Conservation (phyloP, 1,140 invertebrate species). For the Lordiphosa stackelbergi region DNA sequence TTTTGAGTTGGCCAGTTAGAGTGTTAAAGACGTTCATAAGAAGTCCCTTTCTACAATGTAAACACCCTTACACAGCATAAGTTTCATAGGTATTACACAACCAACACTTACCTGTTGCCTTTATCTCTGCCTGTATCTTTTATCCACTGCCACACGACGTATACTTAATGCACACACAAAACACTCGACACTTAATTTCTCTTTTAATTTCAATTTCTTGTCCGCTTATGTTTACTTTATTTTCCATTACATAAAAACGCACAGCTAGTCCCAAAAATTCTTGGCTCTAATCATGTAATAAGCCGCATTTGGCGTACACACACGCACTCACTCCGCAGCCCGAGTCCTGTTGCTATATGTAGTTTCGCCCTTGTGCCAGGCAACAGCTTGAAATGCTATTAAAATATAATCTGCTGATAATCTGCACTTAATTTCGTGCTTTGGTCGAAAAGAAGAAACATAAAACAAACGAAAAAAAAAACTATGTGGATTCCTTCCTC, state of each 20-base stretch:
- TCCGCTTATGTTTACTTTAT: slow-evolving; percentile 51
- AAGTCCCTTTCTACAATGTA: too few relatives aligned
- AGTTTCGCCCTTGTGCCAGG: slow-evolving; percentile 36
- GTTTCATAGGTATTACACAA: neutral
- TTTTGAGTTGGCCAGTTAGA: too few relatives aligned
- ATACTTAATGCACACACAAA: slow-evolving; percentile 24
- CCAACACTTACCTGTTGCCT: slow-evolving; percentile 46
- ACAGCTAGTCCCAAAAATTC: slow-evolving; percentile 27
- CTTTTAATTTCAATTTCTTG: slow-evolving; percentile 66
- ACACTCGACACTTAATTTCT: slow-evolving; percentile 52
- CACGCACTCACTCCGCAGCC: slow-evolving; percentile 9
- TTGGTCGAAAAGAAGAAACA: slow-evolving; percentile 25
- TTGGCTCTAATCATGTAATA: slow-evolving; percentile 57
- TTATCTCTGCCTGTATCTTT: neutral
- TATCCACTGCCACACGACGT: slow-evolving; percentile 13
- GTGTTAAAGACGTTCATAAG: too few relatives aligned
- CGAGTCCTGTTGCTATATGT: slow-evolving; percentile 32
- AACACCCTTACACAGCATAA: too few relatives aligned
- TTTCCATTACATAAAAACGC: slow-evolving; percentile 8
- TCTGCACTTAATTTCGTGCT: slow-evolving; percentile 73
- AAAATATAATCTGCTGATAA: slow-evolving; percentile 75
- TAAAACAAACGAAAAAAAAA: slow-evolving; percentile 10
- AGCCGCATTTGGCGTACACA: slow-evolving; percentile 51
- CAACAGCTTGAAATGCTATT: slow-evolving; percentile 75
- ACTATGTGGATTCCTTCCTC: slow-evolving; percentile 12